Base-by-base conservation (phyloP, 2,797 vertebrate genomes). In the Trachurus trachurus region DNA sequence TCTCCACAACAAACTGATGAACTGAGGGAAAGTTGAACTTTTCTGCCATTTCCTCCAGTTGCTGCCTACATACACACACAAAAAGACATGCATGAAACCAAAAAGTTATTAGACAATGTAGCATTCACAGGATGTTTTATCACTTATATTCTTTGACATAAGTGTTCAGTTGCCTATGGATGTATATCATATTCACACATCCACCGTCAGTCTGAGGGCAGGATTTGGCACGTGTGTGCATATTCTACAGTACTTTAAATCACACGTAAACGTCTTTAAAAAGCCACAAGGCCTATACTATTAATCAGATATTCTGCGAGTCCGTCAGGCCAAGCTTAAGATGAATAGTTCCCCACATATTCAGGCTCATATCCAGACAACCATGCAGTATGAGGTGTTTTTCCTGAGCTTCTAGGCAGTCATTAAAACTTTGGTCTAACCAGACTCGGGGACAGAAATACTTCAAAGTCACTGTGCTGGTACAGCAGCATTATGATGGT, bases 11-110 rank as follows among this genome's bases (percentile, higher is more conserved):
- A 87, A 99, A 95, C 42, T 95, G 91, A 80, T 93, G 86, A 45
- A 92, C 75, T 60, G 97, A 96, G 78, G 83, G 45, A 37, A 94
- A 95, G 29, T 94, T 89, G 22, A 97, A 96, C 66, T 94, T 90
- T 60, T 86, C 89, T 6, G 95, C 93, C 97, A 99, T 99, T 84
- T 97, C 96, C 78, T 95, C 93, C 91, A 99, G 94, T 56, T 99
- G 98, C 75, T 94, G 96, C 91, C 98, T 99, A 37, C 13, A 74
- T 15, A 81, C 22, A 57, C 68, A 29, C 12, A 61, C 6, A 78
- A 7, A 65, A 56, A 45, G 11, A 67, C 29, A 15, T 6, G 50
- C 21, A 66, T 6, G 1, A 66, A 10, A 9, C 29, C 19, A 4
- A 16, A 21, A 66, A 52, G 19, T 22, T 11, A 0, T n/a, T n/a